These are phyloP conservation scores for Thalassoma bifasciatum DNA, from an alignment of 2,113 vertebrate species.

Conservation along the genomic window DNA sequence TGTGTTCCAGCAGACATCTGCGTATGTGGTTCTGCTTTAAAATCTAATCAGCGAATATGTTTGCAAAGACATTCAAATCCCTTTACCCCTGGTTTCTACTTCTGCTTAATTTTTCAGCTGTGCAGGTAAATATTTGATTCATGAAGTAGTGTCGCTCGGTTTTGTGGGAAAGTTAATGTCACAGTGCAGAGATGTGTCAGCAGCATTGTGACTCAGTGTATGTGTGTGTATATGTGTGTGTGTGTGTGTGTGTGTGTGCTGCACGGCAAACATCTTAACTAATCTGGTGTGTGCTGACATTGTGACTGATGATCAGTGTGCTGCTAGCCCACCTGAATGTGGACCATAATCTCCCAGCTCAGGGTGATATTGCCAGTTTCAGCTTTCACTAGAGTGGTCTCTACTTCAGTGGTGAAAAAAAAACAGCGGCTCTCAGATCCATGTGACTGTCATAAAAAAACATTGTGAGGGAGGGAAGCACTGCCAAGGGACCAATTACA, in stretches of 20 bases:
- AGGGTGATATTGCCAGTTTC: constrained; percentile 61
- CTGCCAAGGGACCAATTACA: constrained; percentile 49
- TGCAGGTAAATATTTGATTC: constrained; percentile 64
- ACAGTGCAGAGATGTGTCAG: constrained; percentile 62
- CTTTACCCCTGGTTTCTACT: constrained; percentile 35
- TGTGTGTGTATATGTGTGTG: too few relatives aligned
- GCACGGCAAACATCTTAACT: constrained; percentile 70
- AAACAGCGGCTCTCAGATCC: constrained; percentile 43
- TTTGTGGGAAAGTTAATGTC: constrained; percentile 66
- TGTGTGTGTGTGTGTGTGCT: too few relatives aligned
- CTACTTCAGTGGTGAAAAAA: constrained; percentile 33
- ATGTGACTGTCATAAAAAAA: constrained; percentile 49
- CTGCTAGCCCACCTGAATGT: constrained; percentile 68
- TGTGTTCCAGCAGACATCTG: constrained; percentile 31
- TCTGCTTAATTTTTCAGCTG: constrained; percentile 47
- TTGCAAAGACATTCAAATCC: constrained; percentile 34
- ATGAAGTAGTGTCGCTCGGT: constrained; percentile 49
- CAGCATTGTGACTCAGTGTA: constrained; percentile 65
- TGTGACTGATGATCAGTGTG: constrained; percentile 72
- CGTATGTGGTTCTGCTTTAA: constrained; percentile 33
- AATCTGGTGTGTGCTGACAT: constrained; percentile 73
- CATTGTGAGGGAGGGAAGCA: constrained; percentile 23
- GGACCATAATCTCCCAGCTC: constrained; percentile 70
- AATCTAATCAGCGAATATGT: constrained; percentile 53
- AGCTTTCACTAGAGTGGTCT: constrained; percentile 57